Evolutionary conservation across 2,797 vertebrate genomes (phyloP).

Genomic region (Anabas testudineus): DNA sequence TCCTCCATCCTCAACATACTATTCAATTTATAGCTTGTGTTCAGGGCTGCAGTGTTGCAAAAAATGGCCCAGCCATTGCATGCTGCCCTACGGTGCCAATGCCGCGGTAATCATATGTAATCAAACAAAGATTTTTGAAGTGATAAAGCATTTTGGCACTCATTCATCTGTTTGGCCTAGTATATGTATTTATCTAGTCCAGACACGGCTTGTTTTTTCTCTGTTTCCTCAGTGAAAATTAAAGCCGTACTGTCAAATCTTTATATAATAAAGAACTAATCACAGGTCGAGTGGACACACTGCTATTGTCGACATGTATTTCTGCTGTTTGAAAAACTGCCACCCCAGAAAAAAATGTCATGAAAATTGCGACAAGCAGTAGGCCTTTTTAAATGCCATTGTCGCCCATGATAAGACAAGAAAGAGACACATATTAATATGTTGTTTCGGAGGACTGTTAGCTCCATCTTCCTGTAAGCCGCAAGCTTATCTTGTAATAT

Average conservation of each 20-base stretch:
- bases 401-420: conserved; percentile 23
- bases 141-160: conserved; percentile 6
- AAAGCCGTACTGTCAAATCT: conserved; percentile 36
- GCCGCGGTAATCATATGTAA: not conserved
- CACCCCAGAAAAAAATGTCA: conserved; percentile 13
- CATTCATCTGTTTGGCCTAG: conserved; percentile 12
- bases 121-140: conserved; percentile 10
- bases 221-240: conserved; percentile 27
- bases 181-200: not conserved
- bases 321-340: conserved; percentile 1
- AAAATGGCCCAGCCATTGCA: not conserved
- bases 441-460: conserved; percentile 45
- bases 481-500: conserved; percentile 48
- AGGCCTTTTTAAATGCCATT: conserved; percentile 44
- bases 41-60: not conserved
- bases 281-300: conserved; percentile 36
- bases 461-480: conserved; percentile 20
- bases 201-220: not conserved
- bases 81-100: not conserved
- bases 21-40: not conserved
- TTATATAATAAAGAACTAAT: conserved; percentile 37
- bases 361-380: conserved; percentile 19
- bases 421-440: conserved; percentile 26
- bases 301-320: conserved; percentile 9
- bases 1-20: not conserved